Evolutionary conservation across 2,888 invertebrate genomes (phyloP), one percentile per base, ranked within the genome.

Genomic region (Eupeodes latifasciatus): DNA sequence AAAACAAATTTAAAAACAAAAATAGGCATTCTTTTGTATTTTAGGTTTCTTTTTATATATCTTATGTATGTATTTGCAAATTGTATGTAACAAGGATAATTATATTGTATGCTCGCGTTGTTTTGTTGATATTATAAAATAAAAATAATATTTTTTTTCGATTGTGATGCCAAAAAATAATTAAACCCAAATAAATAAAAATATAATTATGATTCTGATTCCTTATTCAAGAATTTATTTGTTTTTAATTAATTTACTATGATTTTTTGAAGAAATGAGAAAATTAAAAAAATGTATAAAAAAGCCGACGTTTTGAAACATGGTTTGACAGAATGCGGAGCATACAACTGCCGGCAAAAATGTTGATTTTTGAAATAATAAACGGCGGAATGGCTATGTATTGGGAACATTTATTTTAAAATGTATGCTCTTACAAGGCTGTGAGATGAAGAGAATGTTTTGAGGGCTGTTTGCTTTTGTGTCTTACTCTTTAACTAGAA

Each of bases 131-230:
- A 75, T 66, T 66, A 69, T 34, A 57, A 59, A 62, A 66, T 40
- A 49, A 74, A 40, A 40, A 40, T 40, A 40, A 40, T 40, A 9
- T 67, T 75, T 79, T 87, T 77, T 67, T 84, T 72, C 77, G 61
- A 87, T 71, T 87, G 87, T 84, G 87, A 87, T 87, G 87, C 84
- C 84, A 84, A 84, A 86, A 80, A 75, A 40, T 47, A 19, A 71
- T 36, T 40, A 69, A 55, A 69, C 47, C 36, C n/a, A 61, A 47
- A 66, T 66, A 66, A 59, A 59, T 27, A 47, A 47, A 47, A 27
- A 49, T 49, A 78, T 44, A 82, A 86, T 79, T 69, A 75, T 76
- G 34, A 77, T 59, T 82, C 72, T 79, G 34, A 77, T 59, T 82
- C 72, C 19, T 79, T 76, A 61, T 64, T 82, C 59, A 51, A 49